Evolutionary conservation across 35 echinoderm and acorn worm genomes (phyloP).

Genomic region (Chiridota heheva): DNA sequence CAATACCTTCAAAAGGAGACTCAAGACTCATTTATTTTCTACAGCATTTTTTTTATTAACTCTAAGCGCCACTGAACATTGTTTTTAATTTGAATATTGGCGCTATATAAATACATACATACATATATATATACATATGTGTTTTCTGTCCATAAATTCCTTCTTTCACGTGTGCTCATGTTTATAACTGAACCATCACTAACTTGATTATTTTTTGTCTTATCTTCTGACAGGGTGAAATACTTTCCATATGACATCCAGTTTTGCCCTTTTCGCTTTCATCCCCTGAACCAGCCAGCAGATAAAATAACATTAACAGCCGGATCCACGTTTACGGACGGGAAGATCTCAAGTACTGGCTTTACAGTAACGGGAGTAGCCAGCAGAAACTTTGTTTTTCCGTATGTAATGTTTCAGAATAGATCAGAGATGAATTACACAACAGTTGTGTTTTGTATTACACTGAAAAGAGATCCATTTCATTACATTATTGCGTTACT

Average conservation of each 20-base stretch:
- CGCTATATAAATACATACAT: no score
- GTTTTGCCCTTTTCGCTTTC: background rate
- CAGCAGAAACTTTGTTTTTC: background rate
- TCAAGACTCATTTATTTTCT: no score
- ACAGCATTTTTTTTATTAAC: no score
- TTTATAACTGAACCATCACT: no score
- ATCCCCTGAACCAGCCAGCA: background rate
- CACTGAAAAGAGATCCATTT: background rate
- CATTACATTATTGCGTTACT: conserved; percentile 11
- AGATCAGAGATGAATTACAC: background rate
- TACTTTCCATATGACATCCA: conserved; percentile 29
- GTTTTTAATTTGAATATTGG: no score
- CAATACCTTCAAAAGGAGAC: no score
- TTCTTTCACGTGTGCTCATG: no score
- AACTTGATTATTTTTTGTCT: no score
- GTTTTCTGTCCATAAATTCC: no score
- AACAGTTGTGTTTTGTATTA: background rate
- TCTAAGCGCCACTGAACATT: no score
- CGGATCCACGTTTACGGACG: background rate
- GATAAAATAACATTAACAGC: background rate
- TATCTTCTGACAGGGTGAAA: background rate
- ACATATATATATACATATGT: no score
- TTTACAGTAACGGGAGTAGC: background rate
- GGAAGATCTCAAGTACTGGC: background rate
- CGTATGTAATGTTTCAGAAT: background rate